These are phyloP conservation scores for Aromia moschata DNA, from an alignment of 2,888 invertebrate genomes.

Conservation along the genomic window DNA sequence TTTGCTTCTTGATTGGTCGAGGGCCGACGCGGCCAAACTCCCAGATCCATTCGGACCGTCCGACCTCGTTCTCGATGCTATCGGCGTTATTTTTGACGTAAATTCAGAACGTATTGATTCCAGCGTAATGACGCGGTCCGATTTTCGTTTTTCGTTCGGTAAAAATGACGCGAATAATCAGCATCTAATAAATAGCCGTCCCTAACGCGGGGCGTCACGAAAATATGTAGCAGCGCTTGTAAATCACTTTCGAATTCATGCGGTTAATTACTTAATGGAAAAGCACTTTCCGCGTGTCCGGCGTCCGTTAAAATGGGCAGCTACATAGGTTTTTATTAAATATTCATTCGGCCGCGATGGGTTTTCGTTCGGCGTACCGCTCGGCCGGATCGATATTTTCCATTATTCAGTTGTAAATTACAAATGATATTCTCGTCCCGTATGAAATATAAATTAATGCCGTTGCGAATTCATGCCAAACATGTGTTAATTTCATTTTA, in stretches of 20 bases:
- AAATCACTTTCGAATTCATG: slow-evolving; percentile 51
- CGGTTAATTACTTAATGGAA: slow-evolving; percentile 55
- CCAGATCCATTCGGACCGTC: too few relatives aligned
- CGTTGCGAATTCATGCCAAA: slow-evolving; percentile 51
- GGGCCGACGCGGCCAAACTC: too few relatives aligned
- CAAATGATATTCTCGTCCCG: slow-evolving; percentile 50
- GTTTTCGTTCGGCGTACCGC: slow-evolving; percentile 43
- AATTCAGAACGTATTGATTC: neutral
- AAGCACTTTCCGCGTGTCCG: slow-evolving; percentile 46
- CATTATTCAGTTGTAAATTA: slow-evolving; percentile 49
- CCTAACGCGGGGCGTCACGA: slow-evolving; percentile 2
- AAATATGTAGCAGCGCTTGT: slow-evolving; percentile 36
- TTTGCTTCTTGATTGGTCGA: too few relatives aligned
- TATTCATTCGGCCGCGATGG: slow-evolving; percentile 49
- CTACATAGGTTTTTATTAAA: slow-evolving; percentile 50
- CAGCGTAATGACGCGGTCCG: neutral
- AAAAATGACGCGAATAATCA: slow-evolving; percentile 13
- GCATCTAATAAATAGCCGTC: slow-evolving; percentile 12
- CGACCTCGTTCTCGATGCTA: too few relatives aligned
- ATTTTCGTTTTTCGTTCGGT: slow-evolving; percentile 8
- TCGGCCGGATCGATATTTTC: slow-evolving; percentile 45
- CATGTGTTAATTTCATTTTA: slow-evolving; percentile 57
- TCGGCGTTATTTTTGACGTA: too few relatives aligned
- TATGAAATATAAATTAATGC: slow-evolving; percentile 55
- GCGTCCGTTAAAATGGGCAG: slow-evolving; percentile 36